Evolutionary conservation across 2,113 vertebrate species (phyloP).

Genomic region (Abramis brama): DNA sequence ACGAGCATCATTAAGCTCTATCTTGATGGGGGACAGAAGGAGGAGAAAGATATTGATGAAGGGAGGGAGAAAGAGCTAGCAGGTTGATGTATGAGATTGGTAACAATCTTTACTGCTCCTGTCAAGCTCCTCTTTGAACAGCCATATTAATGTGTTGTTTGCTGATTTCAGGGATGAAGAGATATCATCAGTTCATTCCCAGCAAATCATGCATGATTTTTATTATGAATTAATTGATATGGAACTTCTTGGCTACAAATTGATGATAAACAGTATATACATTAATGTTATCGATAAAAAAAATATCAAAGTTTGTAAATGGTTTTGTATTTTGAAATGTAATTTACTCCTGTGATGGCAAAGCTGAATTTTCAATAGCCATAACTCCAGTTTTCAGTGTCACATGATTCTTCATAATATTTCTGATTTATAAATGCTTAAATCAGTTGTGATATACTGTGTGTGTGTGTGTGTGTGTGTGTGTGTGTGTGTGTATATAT

Average conservation of each 20-base stretch:
- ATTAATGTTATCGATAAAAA: too few species aligned
- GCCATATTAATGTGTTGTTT: slow-evolving; percentile 32
- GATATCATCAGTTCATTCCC: neutral
- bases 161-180: slow-evolving; percentile 4
- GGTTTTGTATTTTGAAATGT: too few species aligned
- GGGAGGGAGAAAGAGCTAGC: neutral
- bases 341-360: too few species aligned
- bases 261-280: neutral
- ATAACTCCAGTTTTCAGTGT: too few species aligned
- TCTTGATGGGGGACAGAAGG: slow-evolving; percentile 27
- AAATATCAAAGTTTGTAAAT: too few species aligned
- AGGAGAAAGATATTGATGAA: neutral
- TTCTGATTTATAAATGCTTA: too few species aligned
- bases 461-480: too few species aligned
- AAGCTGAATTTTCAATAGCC: too few species aligned
- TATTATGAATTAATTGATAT: neutral
- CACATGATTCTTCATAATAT: too few species aligned
- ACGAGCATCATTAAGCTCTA: slow-evolving; percentile 20
- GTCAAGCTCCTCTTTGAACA: slow-evolving; percentile 35
- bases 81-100: slow-evolving; percentile 12
- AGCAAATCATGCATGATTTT: neutral
- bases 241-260: neutral
- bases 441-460: too few species aligned
- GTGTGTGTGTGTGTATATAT: too few species aligned
- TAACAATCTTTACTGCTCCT: slow-evolving; percentile 22